Evolutionary conservation across 1,140 invertebrate species (phyloP).

Genomic region (Contarinia nasturtii): DNA sequence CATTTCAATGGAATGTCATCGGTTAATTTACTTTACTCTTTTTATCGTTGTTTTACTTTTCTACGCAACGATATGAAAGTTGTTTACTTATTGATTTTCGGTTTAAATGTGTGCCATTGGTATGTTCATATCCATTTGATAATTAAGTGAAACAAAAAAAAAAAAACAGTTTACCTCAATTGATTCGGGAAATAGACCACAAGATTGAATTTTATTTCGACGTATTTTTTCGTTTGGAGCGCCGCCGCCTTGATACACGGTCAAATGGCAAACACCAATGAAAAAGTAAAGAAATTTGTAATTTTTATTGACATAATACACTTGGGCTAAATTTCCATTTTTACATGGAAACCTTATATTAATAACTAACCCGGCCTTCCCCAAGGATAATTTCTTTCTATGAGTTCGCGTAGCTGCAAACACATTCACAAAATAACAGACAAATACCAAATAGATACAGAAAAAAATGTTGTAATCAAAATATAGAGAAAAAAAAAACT

Average conservation of each 20-base stretch:
- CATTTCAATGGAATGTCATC: too few species aligned
- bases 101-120: too few species aligned
- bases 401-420: slow-evolving; percentile 25
- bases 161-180: slow-evolving; percentile 12
- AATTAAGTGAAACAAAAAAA: too few species aligned
- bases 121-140: too few species aligned
- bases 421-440: not conserved
- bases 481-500: not conserved
- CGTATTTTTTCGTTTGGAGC: slow-evolving; percentile 25
- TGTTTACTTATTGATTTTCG: too few species aligned
- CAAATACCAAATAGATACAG: too few species aligned
- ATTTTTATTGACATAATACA: not conserved
- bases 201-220: slow-evolving; percentile 25
- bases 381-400: slow-evolving; percentile 28
- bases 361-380: slow-evolving; percentile 18
- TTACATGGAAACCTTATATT: not conserved
- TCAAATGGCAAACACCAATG: too few species aligned
- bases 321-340: not conserved
- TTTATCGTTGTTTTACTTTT: too few species aligned
- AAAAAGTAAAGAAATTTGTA: not conserved
- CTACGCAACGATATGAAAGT: too few species aligned
- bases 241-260: slow-evolving; percentile 10
- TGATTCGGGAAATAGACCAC: slow-evolving; percentile 27
- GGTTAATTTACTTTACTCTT: too few species aligned
- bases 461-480: not conserved